These are phyloP conservation scores for Colaptes auratus DNA, from an alignment of 2,113 vertebrate genomes.

Conservation along the genomic window DNA sequence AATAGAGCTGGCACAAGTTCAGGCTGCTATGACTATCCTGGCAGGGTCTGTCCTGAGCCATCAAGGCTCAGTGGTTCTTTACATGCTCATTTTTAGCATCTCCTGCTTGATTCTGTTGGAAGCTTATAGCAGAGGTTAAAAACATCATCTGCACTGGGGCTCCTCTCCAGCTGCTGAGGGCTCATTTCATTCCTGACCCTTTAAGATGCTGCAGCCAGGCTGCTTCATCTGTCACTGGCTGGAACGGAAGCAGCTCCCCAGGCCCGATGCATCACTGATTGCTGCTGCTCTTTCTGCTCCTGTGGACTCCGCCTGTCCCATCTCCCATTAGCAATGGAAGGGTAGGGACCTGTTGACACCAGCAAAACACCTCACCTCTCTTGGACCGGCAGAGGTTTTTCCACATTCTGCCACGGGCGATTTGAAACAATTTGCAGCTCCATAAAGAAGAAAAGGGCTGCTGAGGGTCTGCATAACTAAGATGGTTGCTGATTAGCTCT, in stretches of 20 bases:
- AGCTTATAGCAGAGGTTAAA: constrained; percentile 46
- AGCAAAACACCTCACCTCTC: background rate
- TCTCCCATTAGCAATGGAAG: background rate
- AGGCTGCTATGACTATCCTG: constrained; percentile 25
- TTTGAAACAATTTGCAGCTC: background rate
- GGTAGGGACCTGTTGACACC: background rate
- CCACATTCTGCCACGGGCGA: rapidly evolving
- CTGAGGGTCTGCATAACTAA: background rate
- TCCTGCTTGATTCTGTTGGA: constrained; percentile 1
- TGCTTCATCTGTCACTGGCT: constrained; percentile 25
- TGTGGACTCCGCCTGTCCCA: background rate
- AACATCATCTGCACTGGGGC: background rate
- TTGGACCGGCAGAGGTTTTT: background rate
- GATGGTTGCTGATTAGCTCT: background rate
- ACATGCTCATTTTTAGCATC: background rate
- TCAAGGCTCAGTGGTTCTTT: background rate
- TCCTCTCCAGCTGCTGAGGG: constrained; percentile 12
- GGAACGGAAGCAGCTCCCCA: background rate
- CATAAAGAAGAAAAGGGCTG: background rate
- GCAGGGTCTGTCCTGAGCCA: constrained; percentile 23
- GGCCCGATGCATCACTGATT: background rate
- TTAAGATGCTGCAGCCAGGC: background rate
- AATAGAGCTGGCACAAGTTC: background rate
- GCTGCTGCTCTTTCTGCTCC: background rate
- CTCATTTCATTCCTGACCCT: constrained; percentile 24